Evolutionary conservation across 1,140 invertebrate genomes (phyloP).

Genomic region (Triops longicaudatus): DNA sequence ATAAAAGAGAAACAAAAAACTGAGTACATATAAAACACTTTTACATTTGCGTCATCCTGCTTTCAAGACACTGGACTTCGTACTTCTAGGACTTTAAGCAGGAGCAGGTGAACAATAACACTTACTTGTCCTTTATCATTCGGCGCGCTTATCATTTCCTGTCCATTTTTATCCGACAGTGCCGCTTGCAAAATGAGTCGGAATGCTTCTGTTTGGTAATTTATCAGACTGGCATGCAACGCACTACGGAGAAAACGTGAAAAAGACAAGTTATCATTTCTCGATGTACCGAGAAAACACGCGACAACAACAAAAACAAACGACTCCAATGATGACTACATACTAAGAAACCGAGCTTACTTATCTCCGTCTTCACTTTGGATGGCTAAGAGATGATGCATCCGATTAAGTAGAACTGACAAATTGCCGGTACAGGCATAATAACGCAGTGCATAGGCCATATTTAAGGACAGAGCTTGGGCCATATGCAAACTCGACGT

Average conservation of each 20-base stretch:
- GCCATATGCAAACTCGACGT: not conserved
- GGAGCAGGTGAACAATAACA: conserved; percentile 21
- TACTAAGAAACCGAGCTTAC: conserved; percentile 24
- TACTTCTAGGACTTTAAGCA: conserved; percentile 30
- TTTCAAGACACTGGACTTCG: not conserved
- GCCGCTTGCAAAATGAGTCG: conserved; percentile 35
- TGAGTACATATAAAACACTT: conserved; percentile 32
- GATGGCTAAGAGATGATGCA: conserved; percentile 24
- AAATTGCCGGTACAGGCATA: conserved; percentile 19
- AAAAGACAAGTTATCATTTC: not conserved
- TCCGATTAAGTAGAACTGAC: conserved; percentile 10
- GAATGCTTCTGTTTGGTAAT: conserved; percentile 35
- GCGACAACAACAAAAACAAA: conserved; percentile 16
- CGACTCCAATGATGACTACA: too few relatives aligned
- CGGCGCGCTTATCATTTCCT: conserved; percentile 35
- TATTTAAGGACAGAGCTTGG: conserved; percentile 10
- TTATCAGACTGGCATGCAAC: conserved; percentile 38
- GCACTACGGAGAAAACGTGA: conserved; percentile 36
- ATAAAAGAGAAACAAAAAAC: conserved; percentile 32
- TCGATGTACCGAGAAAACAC: not conserved
- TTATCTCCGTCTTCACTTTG: conserved; percentile 28
- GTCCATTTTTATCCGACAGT: conserved; percentile 33
- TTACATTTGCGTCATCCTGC: conserved; percentile 2
- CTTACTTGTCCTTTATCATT: conserved; percentile 37
- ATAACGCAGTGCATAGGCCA: conserved; percentile 20